A percentile compares a stretch with the other conserved stretches of the same genome.
Evolutionary conservation across 2,888 invertebrate genomes (phyloP).

Genomic region (Blera fallax): DNA sequence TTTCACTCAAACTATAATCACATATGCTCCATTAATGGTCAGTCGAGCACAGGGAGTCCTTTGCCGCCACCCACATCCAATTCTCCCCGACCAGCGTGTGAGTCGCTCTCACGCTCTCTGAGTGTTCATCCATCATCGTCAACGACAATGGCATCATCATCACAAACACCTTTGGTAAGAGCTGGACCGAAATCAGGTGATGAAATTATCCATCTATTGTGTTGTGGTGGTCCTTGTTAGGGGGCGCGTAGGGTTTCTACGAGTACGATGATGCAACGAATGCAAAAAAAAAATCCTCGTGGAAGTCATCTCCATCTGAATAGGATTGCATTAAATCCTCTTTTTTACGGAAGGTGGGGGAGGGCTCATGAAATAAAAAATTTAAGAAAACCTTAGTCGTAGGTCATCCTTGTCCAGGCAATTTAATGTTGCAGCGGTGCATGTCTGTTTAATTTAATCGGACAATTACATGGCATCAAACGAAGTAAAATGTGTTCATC

Average conservation of each 20-base stretch:
- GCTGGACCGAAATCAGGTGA: conserved; percentile 58
- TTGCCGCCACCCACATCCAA: neutral
- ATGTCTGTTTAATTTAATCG: conserved; percentile 71
- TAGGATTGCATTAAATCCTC: neutral
- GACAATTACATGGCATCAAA: conserved; percentile 71
- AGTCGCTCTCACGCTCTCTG: conserved; percentile 22
- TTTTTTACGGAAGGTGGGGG: neutral
- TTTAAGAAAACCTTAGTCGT: conserved; percentile 10
- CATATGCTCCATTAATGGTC: conserved; percentile 73
- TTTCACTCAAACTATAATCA: conserved; percentile 73
- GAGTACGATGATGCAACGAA: neutral
- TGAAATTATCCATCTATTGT: conserved; percentile 65
- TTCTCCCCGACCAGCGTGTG: neutral
- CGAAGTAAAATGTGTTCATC: conserved; percentile 68
- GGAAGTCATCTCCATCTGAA: neutral
- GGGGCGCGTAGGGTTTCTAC: neutral
- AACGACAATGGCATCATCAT: conserved; percentile 51
- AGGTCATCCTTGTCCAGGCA: neutral
- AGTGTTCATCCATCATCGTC: conserved; percentile 67
- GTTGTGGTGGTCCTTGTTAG: conserved; percentile 25
- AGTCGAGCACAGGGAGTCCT: conserved; percentile 45
- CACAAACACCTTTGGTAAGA: conserved; percentile 55
- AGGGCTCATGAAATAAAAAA: neutral
- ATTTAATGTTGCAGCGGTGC: neutral
- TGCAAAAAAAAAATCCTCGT: neutral